A percentile compares a stretch with the other conserved stretches of the same genome.
Conservation (phyloP, 2,888 invertebrate genomes). For the Boloria euphrosyne region DNA sequence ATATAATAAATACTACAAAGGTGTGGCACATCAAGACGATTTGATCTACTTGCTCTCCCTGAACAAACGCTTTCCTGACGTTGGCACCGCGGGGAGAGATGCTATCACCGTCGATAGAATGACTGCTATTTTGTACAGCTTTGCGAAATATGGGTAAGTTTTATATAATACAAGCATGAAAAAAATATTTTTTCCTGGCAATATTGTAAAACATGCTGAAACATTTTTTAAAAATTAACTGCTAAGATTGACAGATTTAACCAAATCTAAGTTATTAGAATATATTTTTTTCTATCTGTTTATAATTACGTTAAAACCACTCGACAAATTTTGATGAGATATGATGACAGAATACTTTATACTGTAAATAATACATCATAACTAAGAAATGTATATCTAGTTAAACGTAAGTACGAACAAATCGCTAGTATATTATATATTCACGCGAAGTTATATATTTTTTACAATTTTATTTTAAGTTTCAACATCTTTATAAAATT, state of each 20-base stretch:
- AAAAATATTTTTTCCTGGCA: no score
- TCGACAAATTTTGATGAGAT: no score
- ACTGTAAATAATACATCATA: no score
- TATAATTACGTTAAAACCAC: no score
- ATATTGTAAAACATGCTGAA: no score
- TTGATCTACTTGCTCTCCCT: slow-evolving; percentile 75
- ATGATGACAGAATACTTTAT: no score
- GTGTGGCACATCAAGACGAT: slow-evolving; percentile 73
- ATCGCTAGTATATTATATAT: background rate
- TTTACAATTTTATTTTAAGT: background rate
- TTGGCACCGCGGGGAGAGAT: slow-evolving; percentile 60
- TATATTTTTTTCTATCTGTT: no score
- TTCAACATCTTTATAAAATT: background rate
- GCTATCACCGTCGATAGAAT: slow-evolving; percentile 66
- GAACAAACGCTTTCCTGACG: slow-evolving; percentile 61
- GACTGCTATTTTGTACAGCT: slow-evolving; percentile 73
- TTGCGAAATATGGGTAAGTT: slow-evolving; percentile 72
- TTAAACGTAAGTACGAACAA: no score
- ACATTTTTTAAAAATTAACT: no score
- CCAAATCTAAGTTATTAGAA: no score
- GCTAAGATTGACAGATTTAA: no score
- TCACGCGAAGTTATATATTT: background rate
- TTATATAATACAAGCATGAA: background rate
- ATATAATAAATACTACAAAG: slow-evolving; percentile 47
- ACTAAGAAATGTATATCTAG: no score